Percentiles rank a stretch among this genome's conserved stretches.
phyloP scores from a whole-genome alignment of 2,797 vertebrate genomes.

The Melopsittacus undulatus region DNA sequence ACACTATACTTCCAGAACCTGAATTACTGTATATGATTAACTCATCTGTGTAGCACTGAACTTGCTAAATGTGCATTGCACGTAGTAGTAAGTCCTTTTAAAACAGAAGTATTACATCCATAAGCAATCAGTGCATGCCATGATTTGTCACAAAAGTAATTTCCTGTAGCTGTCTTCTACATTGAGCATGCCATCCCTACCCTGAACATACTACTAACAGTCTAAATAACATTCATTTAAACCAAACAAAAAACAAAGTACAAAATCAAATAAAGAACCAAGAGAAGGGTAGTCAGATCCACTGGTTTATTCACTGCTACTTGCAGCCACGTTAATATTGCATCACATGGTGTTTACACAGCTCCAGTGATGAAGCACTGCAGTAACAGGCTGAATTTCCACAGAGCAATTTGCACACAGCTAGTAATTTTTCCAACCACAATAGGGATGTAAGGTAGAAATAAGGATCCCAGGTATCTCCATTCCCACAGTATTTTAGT shows the following conservation, averaged over 20 bases:
- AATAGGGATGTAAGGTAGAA: neutral
- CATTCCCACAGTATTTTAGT: neutral
- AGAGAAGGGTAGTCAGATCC: neutral
- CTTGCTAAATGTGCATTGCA: neutral
- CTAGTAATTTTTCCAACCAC: neutral
- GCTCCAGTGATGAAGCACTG: neutral
- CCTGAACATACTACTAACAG: neutral
- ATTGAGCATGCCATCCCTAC: neutral
- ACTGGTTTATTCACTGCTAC: neutral
- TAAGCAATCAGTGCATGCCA: neutral
- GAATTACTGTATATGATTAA: neutral
- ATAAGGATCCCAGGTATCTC: neutral
- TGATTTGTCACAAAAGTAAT: neutral
- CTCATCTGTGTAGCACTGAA: neutral
- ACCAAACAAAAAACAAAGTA: neutral
- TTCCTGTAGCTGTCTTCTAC: neutral
- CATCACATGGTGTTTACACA: neutral
- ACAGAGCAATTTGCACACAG: neutral
- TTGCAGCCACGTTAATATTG: neutral
- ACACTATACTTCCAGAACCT: neutral
- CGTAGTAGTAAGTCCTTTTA: neutral
- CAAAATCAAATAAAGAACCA: neutral
- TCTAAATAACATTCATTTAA: neutral
- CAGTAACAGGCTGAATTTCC: neutral
- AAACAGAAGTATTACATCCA: neutral